A percentile compares a stretch with the other conserved stretches of the same genome.
Evolutionary conservation across 64 coral and sea anemone genomes (phyloP).

Genomic region (Stichodactyla mertensii): DNA sequence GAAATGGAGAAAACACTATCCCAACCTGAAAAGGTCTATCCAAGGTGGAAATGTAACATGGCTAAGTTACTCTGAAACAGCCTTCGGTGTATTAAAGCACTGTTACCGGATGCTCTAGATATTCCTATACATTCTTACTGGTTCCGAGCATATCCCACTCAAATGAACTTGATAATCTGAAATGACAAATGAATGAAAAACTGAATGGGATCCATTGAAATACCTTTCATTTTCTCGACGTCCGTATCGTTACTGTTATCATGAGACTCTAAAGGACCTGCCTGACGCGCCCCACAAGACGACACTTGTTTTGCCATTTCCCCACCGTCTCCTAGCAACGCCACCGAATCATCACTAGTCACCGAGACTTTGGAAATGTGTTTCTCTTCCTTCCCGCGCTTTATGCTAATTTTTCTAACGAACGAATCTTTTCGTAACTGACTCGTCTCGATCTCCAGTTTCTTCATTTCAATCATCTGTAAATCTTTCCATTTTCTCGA

Average conservation of each 20-base stretch:
- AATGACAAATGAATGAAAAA: neutral
- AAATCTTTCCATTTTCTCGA: slow-evolving; percentile 4
- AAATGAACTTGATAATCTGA: no score
- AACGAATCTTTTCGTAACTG: neutral
- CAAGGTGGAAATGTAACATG: no score
- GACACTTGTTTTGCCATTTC: neutral
- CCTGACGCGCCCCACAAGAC: neutral
- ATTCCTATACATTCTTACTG: no score
- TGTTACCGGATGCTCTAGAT: no score
- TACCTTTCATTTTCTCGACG: neutral
- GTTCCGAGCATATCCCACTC: no score
- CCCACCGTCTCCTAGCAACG: slow-evolving; percentile 5
- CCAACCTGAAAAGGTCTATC: no score
- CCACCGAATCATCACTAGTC: neutral
- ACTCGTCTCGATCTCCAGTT: neutral
- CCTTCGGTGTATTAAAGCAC: no score
- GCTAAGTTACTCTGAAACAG: no score
- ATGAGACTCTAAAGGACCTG: neutral
- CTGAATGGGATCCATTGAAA: neutral
- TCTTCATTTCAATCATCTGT: neutral
- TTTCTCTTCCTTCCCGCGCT: neutral
- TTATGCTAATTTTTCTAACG: slow-evolving; percentile 23
- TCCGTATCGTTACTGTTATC: neutral
- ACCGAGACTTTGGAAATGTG: neutral
- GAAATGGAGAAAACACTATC: no score